A percentile compares a stretch with the other conserved stretches of the same genome.
Evolutionary conservation across 1,140 invertebrate species (phyloP).

Genomic region (Nilaparvata lugens): DNA sequence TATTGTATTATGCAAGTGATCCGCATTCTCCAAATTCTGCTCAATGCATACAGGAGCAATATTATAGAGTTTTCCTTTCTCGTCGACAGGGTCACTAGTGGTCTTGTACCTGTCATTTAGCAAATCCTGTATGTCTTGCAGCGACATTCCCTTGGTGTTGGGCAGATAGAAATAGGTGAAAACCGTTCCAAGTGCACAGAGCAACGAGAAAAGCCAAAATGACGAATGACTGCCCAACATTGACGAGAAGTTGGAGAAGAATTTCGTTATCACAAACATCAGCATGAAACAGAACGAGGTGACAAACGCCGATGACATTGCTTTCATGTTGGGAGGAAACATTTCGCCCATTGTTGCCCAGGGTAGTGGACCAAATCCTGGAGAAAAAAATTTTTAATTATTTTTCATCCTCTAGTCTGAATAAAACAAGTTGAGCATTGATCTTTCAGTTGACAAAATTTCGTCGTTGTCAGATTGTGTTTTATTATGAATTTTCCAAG

Average conservation of each 20-base stretch:
- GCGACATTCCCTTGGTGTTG: constrained; percentile 69
- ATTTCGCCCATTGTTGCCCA: constrained; percentile 80
- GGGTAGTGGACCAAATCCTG: constrained; percentile 68
- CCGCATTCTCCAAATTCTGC: no score
- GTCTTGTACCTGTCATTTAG: constrained; percentile 34
- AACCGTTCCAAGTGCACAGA: constrained; percentile 54
- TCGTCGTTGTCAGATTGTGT: no score
- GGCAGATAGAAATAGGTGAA: constrained; percentile 57
- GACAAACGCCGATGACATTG: constrained; percentile 60
- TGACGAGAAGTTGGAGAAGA: constrained; percentile 48
- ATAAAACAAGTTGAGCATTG: no score
- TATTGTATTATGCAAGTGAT: no score
- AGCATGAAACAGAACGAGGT: constrained; percentile 68
- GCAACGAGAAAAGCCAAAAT: constrained; percentile 70
- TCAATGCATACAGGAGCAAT: no score
- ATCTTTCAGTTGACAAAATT: no score
- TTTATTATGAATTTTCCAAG: no score
- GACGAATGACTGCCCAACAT: constrained; percentile 54
- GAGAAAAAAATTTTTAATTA: constrained; percentile 16
- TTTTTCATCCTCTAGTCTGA: no score
- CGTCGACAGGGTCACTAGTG: no score
- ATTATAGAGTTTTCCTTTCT: no score
- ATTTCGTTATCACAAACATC: constrained; percentile 70
- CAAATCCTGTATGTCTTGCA: constrained; percentile 63
- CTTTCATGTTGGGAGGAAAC: constrained; percentile 65